Conservation (phyloP, 1,140 invertebrate genomes). For the Calephelis nemesis region DNA sequence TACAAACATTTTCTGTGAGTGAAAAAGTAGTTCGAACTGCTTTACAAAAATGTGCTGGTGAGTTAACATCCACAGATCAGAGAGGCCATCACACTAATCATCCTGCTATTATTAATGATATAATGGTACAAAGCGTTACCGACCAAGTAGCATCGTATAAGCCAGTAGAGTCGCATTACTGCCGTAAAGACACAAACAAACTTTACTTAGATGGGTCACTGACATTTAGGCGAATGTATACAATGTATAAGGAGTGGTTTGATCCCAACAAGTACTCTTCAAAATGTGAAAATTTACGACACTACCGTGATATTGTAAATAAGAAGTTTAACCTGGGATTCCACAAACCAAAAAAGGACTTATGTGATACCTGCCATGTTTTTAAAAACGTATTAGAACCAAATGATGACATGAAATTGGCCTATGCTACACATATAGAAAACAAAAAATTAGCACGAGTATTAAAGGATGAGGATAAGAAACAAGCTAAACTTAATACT, state of each 20-base stretch:
- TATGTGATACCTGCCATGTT: conserved; percentile 2
- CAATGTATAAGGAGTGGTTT: conserved; percentile 23
- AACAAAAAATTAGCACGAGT: neutral
- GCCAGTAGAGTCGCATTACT: conserved; percentile 29
- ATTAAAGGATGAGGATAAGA: conserved; percentile 6
- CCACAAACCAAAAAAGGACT: conserved; percentile 13
- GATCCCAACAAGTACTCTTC: neutral
- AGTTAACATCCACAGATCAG: neutral
- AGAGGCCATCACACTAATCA: conserved; percentile 13
- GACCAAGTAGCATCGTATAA: conserved; percentile 24
- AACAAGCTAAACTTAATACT: neutral
- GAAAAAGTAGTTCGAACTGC: conserved; percentile 16
- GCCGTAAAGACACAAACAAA: conserved; percentile 21
- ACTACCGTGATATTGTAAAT: conserved; percentile 8
- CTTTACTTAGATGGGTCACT: conserved; percentile 24
- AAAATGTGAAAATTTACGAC: conserved; percentile 7
- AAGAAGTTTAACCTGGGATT: neutral
- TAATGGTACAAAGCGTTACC: conserved; percentile 21
- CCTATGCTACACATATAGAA: neutral
- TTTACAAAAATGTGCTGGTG: neutral
- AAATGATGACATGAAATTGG: conserved; percentile 4
- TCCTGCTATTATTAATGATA: conserved; percentile 18
- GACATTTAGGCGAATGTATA: conserved; percentile 14
- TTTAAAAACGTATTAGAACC: neutral
- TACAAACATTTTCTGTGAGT: conserved; percentile 15